phyloP scores from a whole-genome alignment of 2,888 invertebrate species.

The Sialis lutaria region DNA sequence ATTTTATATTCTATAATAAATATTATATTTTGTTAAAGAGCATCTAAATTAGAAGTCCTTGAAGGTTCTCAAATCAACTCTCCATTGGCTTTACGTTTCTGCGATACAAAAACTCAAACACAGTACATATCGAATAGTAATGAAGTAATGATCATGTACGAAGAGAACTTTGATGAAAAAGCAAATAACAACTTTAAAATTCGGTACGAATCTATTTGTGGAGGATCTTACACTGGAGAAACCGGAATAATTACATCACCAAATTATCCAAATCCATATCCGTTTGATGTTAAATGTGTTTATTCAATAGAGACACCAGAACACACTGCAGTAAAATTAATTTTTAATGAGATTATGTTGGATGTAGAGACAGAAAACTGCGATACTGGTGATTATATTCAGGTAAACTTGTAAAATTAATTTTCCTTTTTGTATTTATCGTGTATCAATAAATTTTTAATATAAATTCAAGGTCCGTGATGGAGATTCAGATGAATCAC shows the following conservation, averaged over 20 bases:
- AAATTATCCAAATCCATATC: constrained; percentile 55
- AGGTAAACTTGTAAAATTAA: constrained; percentile 18
- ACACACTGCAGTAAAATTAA: constrained; percentile 45
- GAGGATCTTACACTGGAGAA: constrained; percentile 34
- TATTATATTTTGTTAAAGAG: constrained; percentile 3
- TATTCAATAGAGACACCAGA: constrained; percentile 47
- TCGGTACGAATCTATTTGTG: constrained; percentile 43
- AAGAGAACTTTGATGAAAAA: constrained; percentile 32
- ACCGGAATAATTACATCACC: constrained; percentile 52
- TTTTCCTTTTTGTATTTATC: neutral
- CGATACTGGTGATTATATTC: constrained; percentile 28
- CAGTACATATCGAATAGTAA: constrained; percentile 36
- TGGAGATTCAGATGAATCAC: constrained; percentile 44
- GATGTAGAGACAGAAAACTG: constrained; percentile 40
- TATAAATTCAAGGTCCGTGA: constrained; percentile 42
- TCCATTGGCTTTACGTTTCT: constrained; percentile 54
- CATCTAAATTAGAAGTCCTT: constrained; percentile 32
- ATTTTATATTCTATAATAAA: constrained; percentile 8
- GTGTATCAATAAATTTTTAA: neutral
- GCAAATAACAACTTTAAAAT: constrained; percentile 36
- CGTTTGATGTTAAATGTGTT: constrained; percentile 39
- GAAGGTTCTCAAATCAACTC: constrained; percentile 44
- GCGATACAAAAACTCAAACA: constrained; percentile 46
- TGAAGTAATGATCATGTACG: constrained; percentile 41
- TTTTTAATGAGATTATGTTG: constrained; percentile 30